Base-by-base conservation (phyloP, 2,113 vertebrate genomes). In the Anas platyrhynchos region DNA sequence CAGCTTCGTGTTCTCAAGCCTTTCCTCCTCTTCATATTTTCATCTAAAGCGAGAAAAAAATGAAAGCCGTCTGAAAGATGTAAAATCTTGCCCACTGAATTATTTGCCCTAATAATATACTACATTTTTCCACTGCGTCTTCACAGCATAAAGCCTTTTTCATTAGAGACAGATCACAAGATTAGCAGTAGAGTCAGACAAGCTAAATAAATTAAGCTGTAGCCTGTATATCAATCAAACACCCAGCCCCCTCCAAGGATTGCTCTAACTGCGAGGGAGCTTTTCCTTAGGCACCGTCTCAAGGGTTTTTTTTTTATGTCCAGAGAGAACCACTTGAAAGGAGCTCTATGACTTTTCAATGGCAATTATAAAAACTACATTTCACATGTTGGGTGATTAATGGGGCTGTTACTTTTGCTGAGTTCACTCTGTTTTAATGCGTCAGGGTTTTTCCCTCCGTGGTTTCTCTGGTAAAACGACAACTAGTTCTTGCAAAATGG, bases 311-410 rank as follows among this genome's bases (percentile, higher is more conserved):
- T 89, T 96, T 94, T 95, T 91, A 79, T 81, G 78, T 78, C 61
- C 73, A 61, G 86, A 79, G 69, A 94, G 50, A 95, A 88, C 62
- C 83, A 85, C 88, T 94, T 94, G 88, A 92, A 93, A 94, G 67
- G 78, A 84, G 74, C 88, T 91, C 66, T 83, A 69, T 6, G 69
- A 62, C 92, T 86, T 96, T 79, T 89, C 94, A 91, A 73, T 92
- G 81, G 91, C 88, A 89, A 69, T 94, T 93, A 93, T 36, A 84
- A 82, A 86, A 96, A 69, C 92, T 95, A 76, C 93, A 89, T 96
- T 95, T 93, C 94, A 90, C 63, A 77, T 91, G 34, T 84, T 93
- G 77, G 92, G 71, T 94, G 92, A 96, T 95, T 96, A 94, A 95
- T 95, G 79, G 68, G 46, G 43, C 90, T 96, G 58, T 96, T 96